Percentiles rank a stretch among this genome's conserved stretches.
Evolutionary conservation across 37 sponge, comb jelly and placozoan genomes (phyloP).

Genomic region (Mnemiopsis leidyi): DNA sequence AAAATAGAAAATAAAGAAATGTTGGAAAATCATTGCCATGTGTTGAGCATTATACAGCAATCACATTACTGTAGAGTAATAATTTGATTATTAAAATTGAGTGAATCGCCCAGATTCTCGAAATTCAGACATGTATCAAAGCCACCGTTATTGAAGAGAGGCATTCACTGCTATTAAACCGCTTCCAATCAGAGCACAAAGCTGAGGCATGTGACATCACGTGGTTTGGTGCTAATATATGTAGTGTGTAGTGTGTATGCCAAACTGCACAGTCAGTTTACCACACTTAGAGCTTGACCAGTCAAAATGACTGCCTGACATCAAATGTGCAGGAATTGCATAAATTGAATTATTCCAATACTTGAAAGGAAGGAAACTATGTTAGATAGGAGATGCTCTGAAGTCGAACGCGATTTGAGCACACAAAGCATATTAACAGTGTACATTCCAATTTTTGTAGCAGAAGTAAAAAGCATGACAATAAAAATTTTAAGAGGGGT

Average conservation of each 20-base stretch:
- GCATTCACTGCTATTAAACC: not conserved
- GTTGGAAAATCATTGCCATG: too few relatives aligned
- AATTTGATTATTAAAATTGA: not conserved
- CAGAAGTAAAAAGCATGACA: too few relatives aligned
- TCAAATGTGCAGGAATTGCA: not conserved
- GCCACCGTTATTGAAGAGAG: not conserved
- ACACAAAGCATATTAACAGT: too few relatives aligned
- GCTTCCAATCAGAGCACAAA: not conserved
- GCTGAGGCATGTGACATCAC: not conserved
- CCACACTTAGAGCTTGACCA: not conserved
- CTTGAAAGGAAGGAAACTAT: not conserved
- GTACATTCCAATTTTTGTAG: too few relatives aligned
- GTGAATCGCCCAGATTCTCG: not conserved
- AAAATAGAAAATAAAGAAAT: too few relatives aligned
- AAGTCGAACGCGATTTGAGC: not conserved
- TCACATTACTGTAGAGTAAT: not conserved
- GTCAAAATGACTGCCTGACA: not conserved
- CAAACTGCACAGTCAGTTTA: not conserved
- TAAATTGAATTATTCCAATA: not conserved
- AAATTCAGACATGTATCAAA: not conserved
- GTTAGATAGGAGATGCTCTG: not conserved
- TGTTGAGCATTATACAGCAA: too few relatives aligned
- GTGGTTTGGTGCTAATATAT: not conserved
- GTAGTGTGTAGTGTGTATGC: not conserved
- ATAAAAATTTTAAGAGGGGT: too few relatives aligned